These are phyloP conservation scores for Listrodromus nycthemerus DNA, from an alignment of 2,888 invertebrate genomes.

Conservation along the genomic window DNA sequence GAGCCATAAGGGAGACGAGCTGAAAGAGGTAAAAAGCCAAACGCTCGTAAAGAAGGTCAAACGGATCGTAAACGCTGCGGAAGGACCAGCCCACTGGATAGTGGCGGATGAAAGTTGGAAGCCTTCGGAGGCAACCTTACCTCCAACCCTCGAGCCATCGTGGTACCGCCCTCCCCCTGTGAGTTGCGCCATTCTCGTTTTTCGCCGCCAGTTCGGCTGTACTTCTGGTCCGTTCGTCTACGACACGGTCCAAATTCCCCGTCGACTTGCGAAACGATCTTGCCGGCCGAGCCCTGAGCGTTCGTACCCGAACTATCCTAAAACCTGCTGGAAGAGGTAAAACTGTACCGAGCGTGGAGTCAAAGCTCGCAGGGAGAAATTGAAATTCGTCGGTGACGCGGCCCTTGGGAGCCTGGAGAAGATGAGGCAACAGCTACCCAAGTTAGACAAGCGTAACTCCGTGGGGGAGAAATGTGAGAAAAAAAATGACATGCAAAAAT, in stretches of 20 bases:
- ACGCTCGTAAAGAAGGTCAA: constrained; percentile 81
- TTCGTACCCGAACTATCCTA: constrained; percentile 35
- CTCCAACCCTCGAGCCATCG: constrained; percentile 8
- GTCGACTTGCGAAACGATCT: constrained; percentile 53
- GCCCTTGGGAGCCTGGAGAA: constrained; percentile 35
- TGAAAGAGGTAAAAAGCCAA: constrained; percentile 79
- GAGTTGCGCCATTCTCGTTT: constrained; percentile 26
- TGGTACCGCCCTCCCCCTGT: constrained; percentile 49
- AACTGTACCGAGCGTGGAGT: constrained; percentile 29
- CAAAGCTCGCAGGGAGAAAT: constrained; percentile 69
- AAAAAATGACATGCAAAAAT: constrained; percentile 39
- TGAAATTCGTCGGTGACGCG: constrained; percentile 72
- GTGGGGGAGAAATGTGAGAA: constrained; percentile 51
- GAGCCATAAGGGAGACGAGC: constrained; percentile 78
- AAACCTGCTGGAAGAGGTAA: constrained; percentile 42
- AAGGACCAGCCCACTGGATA: constrained; percentile 72
- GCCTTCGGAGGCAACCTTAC: constrained; percentile 66
- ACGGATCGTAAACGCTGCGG: constrained; percentile 78
- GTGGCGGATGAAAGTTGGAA: constrained; percentile 74
- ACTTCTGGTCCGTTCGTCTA: constrained; percentile 31
- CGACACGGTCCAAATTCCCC: constrained; percentile 44
- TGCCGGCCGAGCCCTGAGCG: background rate
- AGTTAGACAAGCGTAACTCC: constrained; percentile 65
- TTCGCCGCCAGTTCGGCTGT: constrained; percentile 15
- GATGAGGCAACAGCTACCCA: constrained; percentile 41